These are phyloP conservation scores for Lophotriccus pileatus DNA, from an alignment of 2,797 vertebrate genomes.

Conservation along the genomic window DNA sequence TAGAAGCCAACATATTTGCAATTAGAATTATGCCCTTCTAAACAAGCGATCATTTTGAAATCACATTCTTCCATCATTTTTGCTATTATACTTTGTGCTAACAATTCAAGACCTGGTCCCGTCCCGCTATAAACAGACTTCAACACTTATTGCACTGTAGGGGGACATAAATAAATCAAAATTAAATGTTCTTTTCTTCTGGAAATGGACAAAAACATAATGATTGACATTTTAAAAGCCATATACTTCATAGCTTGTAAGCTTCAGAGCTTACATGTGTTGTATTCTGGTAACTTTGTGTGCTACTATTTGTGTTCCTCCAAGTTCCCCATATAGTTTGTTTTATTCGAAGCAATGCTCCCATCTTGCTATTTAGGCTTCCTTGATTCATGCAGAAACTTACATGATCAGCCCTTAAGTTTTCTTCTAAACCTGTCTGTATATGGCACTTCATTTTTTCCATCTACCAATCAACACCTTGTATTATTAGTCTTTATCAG, in stretches of 20 bases:
- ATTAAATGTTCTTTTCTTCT: background rate
- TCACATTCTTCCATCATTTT: background rate
- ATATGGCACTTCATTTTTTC: background rate
- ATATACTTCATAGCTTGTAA: background rate
- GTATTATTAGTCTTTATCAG: background rate
- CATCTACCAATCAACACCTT: background rate
- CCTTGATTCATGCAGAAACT: background rate
- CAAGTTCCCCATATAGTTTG: background rate
- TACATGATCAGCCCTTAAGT: background rate
- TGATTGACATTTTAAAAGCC: background rate
- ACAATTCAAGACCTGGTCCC: background rate
- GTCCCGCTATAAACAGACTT: background rate
- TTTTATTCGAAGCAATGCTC: background rate
- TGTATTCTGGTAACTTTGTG: background rate
- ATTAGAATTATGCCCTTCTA: background rate
- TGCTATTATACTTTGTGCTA: background rate
- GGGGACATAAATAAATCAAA: background rate
- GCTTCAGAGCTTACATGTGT: too few species aligned
- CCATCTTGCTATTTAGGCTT: background rate
- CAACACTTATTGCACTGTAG: background rate
- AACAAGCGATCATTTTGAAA: background rate
- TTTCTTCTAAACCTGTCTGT: background rate
- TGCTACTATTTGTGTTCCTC: background rate
- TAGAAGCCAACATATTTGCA: background rate
- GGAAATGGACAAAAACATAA: background rate